Percentiles rank a stretch among this genome's conserved stretches.
Conservation (phyloP, 2,888 invertebrate species). For the Cryptocephalus primarius region DNA sequence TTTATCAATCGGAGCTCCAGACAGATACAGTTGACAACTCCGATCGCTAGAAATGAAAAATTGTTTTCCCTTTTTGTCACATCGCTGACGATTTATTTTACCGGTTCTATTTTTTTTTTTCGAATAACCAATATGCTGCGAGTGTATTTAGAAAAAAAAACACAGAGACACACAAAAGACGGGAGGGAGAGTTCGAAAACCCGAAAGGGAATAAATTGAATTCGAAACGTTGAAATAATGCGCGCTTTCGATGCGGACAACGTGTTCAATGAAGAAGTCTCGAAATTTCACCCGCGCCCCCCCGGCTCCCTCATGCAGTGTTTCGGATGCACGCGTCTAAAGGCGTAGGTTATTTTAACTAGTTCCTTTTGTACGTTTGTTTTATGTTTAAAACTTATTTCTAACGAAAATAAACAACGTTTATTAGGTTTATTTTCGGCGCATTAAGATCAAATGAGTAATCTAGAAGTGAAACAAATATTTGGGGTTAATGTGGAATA, state of each 20-base stretch:
- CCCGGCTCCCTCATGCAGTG: not conserved
- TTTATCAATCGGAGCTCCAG: too few relatives aligned
- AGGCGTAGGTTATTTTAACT: not conserved
- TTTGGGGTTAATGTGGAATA: conserved; percentile 23
- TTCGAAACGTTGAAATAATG: too few relatives aligned
- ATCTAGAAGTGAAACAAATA: conserved; percentile 28
- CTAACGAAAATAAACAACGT: conserved; percentile 29
- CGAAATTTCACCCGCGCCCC: too few relatives aligned
- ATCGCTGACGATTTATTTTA: too few relatives aligned
- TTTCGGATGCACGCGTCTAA: not conserved
- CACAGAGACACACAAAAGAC: not conserved
- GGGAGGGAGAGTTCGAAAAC: too few relatives aligned
- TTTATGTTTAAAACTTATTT: conserved; percentile 28
- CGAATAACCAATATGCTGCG: too few relatives aligned
- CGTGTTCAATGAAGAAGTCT: too few relatives aligned
- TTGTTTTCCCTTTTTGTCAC: not conserved
- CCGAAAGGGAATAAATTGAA: too few relatives aligned
- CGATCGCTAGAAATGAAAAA: not conserved
- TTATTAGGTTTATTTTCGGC: conserved; percentile 25
- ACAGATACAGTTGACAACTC: not conserved
- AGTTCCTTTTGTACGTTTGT: not conserved
- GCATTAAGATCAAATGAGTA: conserved; percentile 13
- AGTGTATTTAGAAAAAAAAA: not conserved
- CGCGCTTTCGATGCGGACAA: too few relatives aligned
- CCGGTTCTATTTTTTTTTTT: too few relatives aligned